Evolutionary conservation across 2,113 vertebrate genomes (phyloP), one percentile per base, ranked within the genome.

Genomic region (Channa argus): DNA sequence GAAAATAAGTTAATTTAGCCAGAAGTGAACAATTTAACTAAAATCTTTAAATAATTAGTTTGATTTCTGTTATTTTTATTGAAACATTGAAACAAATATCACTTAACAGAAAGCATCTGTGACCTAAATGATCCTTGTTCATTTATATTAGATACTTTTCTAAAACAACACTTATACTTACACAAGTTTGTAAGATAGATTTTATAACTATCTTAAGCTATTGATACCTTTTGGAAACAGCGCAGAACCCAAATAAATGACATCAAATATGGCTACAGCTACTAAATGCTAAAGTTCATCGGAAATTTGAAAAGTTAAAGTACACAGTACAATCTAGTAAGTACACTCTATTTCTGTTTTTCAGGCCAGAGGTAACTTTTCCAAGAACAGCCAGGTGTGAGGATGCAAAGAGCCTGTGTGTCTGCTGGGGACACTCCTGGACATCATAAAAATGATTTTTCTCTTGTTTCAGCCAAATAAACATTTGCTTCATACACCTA

Each of bases 391-490:
- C 24, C 15, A 39, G 41, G 5, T 61, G 66, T 54, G 73, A 65
- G 34, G 44, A 55, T 0, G 3, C 34, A 15, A 49, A 63, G 41
- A 33, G 24, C 24, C 1, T 71, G 52, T 60, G 49, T 56, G 59
- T 46, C 15, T 53, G 43, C 47, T 3, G 5, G 64, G 58, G 56
- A 60, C 24, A 15, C 13, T 13, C 8, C 4, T 46, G 24, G 11
- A 33, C 6, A 4, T 9, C 39, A 43, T 15, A 24, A 47, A 53
- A 65, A 64, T 1, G 11, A 45, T 12, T 58, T 66, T 34, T 8
- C 46, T 41, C 47, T 63, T 46, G 55, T 54, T 43, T 14, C 38
- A 33, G 63, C 37, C 41, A 51, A 83, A 79, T 86, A 84, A 86
- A 87, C 59, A 72, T 73, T 79, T 64, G 49, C 61, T 10, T 55